phyloP scores from a whole-genome alignment of 2,888 invertebrate species.

The Cerceris ruficornis region DNA sequence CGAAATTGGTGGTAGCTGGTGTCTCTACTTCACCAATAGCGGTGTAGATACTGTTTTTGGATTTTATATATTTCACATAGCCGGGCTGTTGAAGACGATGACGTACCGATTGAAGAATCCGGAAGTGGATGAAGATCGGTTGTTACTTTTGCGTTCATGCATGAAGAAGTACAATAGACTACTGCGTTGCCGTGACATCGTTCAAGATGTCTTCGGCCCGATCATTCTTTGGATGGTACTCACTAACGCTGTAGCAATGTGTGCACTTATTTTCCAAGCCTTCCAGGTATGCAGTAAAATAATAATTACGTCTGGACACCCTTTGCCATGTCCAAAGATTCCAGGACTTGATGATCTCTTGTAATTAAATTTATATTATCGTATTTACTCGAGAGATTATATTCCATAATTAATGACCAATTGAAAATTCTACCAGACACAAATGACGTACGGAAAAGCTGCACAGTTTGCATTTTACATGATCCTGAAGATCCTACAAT shows the following conservation, averaged over 20 bases:
- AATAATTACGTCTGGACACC: no score
- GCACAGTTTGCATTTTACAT: conserved; percentile 32
- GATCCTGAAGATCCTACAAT: conserved; percentile 58
- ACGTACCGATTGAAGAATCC: conserved; percentile 45
- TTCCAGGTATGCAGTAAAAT: conserved; percentile 48
- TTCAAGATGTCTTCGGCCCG: conserved; percentile 65
- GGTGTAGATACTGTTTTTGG: conserved; percentile 66
- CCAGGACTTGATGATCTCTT: no score
- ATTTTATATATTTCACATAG: conserved; percentile 65
- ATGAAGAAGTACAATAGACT: conserved; percentile 49
- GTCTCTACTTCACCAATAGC: conserved; percentile 42
- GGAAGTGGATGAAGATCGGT: conserved; percentile 30
- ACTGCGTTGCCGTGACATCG: conserved; percentile 42
- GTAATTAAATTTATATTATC: no score
- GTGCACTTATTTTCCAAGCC: conserved; percentile 66
- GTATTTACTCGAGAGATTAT: no score
- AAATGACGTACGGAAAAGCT: conserved; percentile 22
- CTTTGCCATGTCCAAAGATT: no score
- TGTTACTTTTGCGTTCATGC: conserved; percentile 43
- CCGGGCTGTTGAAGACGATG: conserved; percentile 61
- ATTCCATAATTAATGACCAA: no score
- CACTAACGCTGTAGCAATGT: conserved; percentile 65
- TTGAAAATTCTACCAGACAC: conserved; percentile 10
- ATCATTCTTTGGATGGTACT: conserved; percentile 64
- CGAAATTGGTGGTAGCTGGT: conserved; percentile 39